Evolutionary conservation across 2,888 invertebrate species (phyloP).

Genomic region (Watsonalla cultraria): DNA sequence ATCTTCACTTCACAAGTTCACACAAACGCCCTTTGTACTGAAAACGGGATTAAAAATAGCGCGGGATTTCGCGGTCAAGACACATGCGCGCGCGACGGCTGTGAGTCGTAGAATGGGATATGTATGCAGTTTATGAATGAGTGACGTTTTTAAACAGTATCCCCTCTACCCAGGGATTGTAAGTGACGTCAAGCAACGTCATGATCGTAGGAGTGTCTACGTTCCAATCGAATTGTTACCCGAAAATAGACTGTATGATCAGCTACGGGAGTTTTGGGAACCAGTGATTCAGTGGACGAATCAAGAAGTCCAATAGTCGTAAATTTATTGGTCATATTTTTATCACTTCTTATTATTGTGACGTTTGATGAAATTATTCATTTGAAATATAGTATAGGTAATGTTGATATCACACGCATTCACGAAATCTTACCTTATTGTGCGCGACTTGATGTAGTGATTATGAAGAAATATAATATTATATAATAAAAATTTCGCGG

Average conservation of each 20-base stretch:
- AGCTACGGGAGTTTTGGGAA: conserved; percentile 37
- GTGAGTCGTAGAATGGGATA: conserved; percentile 48
- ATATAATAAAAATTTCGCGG: too few species aligned
- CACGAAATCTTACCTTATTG: too few species aligned
- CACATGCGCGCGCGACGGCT: conserved; percentile 61
- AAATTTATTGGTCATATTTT: too few species aligned
- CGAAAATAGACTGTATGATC: conserved; percentile 47
- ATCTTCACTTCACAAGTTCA: conserved; percentile 48
- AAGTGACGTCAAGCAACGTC: conserved; percentile 43
- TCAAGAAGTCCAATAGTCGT: not conserved
- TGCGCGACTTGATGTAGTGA: too few species aligned
- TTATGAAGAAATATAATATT: too few species aligned
- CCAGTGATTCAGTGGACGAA: conserved; percentile 3
- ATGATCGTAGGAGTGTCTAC: conserved; percentile 49
- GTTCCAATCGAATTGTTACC: conserved; percentile 49
- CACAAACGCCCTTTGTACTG: conserved; percentile 34
- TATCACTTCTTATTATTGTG: too few species aligned
- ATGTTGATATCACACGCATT: too few species aligned
- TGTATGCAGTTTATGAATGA: conserved; percentile 63
- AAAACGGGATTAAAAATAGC: conserved; percentile 34
- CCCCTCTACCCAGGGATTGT: conserved; percentile 22
- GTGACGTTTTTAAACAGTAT: conserved; percentile 69
- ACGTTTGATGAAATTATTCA: too few species aligned
- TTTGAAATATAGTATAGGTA: too few species aligned
- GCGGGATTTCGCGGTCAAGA: conserved; percentile 15